Base-by-base conservation (phyloP, 2,888 invertebrate genomes). In the Scrobipalpa costella region DNA sequence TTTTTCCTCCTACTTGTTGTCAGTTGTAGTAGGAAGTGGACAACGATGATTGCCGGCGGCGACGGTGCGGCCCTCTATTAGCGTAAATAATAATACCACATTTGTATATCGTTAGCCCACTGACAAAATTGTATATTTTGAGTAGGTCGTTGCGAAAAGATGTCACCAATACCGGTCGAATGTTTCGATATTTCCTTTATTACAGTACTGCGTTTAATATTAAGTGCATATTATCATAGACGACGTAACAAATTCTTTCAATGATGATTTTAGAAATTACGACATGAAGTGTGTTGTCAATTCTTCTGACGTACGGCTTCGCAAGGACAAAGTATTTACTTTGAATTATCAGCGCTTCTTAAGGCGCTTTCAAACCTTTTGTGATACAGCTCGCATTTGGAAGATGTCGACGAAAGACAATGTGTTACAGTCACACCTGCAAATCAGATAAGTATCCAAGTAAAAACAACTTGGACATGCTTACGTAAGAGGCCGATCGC, bases 11-110 rank as follows among this genome's bases (percentile, higher is more conserved):
- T 69, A 68, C 73, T 75, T 7, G 6, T 40, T 70, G 72, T n/a
- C n/a, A n/a, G n/a, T n/a, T n/a, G 70, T 70, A 76, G 78, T 78
- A 84, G 86, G 87, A 86, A 85, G 76, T 79, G 75, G 77, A 78
- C 81, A 81, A 81, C 80, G 83, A 81, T 85, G 85, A 84, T 83
- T 83, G 71, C 1, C 66, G 69, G n/a, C 44, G 21, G 11, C 15
- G 27, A 2, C 21, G 50, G 9, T 11, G 11, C 72, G 69, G 71
- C 70, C 66, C 72, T 69, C 19, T 7, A 83, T 81, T 75, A 73
- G 72, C 77, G 84, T 79, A 77, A 79, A 81, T 86, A 86, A 89
- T 87, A 81, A 80, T 73, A 67, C 67, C 79, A 75, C 75, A 79
- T 85, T 84, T 78, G 77, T 74, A 73, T 71, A 70, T 69, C 70